Base-by-base conservation (phyloP, 2,888 invertebrate genomes). In the Ischnus inquisitorius region DNA sequence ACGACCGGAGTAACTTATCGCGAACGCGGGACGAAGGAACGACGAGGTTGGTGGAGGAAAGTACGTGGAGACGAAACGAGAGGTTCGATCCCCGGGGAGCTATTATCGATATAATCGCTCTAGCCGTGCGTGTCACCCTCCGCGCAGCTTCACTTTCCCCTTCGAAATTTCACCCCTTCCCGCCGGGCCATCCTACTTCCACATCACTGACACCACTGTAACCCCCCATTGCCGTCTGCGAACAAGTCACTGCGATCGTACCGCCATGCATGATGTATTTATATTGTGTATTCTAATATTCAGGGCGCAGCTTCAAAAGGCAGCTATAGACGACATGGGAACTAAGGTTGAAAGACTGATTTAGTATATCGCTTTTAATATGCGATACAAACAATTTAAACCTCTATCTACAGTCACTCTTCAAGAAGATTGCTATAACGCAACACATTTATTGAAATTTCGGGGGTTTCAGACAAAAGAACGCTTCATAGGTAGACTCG, bases 21-120 rank as follows among this genome's bases (percentile, higher is more conserved):
- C 72, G 51, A 54, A 64, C 19, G 60, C 57, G 67, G 46, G 28
- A 71, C 67, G 46, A 82, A 54, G 22, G 68, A 78, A 48, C 54
- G 74, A 64, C 48, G 60, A 43, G 60, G 48, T 60, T 39, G 54
- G 79, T 12, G 69, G 68, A 34, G 28, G 34, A 28, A 54, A 54
- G 54, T 54, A 39, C 14, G 16, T 48, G n/a, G 48, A 54, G 41
- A 39, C n/a, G 69, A 46, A 43, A 67, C 62, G 65, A 67, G 65
- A 67, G 77, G 87, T 87, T 88, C 87, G 85, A 89, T 88, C 71
- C 87, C 89, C 60, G 76, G 89, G 86, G 87, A 85, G 82, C 85
- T 77, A 89, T 90, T 90, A 88, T 89, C 89, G 88, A 89, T 90
- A 88, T 89, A 89, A 90, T 91, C 91, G 88, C 72, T 85, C 82